phyloP scores from a whole-genome alignment of 2,113 vertebrate species.

The Tauraco erythrolophus region DNA sequence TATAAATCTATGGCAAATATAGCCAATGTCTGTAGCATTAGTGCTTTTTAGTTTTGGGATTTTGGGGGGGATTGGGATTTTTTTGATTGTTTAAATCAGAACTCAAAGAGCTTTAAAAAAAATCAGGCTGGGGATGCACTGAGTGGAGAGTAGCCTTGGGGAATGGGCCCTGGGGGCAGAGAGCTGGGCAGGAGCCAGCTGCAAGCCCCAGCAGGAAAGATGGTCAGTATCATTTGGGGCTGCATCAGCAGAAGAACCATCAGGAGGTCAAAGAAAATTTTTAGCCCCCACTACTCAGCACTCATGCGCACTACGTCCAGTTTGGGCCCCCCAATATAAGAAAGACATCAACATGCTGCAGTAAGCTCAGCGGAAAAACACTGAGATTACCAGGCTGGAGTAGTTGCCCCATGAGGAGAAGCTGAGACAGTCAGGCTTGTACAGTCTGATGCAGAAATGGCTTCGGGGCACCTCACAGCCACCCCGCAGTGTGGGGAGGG shows the following conservation, averaged over 20 bases:
- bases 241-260: background rate
- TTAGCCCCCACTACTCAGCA: background rate
- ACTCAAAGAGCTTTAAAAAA: background rate
- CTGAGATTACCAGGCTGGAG: background rate
- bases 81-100: background rate
- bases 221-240: background rate
- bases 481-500: rapidly evolving
- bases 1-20: background rate
- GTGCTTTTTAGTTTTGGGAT: background rate
- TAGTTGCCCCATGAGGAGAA: background rate
- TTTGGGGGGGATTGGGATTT: background rate
- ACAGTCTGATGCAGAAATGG: background rate
- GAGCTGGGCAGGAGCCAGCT: rapidly evolving
- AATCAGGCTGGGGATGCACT: background rate
- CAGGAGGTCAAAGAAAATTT: background rate
- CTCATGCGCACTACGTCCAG: background rate
- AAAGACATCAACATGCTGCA: background rate
- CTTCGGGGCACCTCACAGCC: background rate
- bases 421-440: background rate
- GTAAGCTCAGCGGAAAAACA: background rate
- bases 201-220: background rate
- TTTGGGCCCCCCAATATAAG: background rate
- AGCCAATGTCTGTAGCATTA: background rate
- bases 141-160: background rate
- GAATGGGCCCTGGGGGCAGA: rapidly evolving